These are phyloP conservation scores for Protaetia brevitarsis DNA, from an alignment of 1,140 invertebrate genomes.

Conservation along the genomic window DNA sequence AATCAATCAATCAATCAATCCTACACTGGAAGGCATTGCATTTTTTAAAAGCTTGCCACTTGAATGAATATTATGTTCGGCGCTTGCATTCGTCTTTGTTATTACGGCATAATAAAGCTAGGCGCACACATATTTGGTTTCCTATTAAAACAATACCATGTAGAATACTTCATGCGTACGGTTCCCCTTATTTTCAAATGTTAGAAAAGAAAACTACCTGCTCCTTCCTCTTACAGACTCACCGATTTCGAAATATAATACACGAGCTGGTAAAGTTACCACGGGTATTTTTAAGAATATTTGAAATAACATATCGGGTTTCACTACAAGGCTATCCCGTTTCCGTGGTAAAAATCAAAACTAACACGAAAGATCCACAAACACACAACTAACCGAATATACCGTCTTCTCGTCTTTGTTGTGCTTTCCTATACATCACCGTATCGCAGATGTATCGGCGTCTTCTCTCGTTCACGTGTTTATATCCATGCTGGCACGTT, in stretches of 20 bases:
- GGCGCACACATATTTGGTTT: no score
- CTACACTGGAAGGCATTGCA: no score
- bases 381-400: conserved; percentile 2
- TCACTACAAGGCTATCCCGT: conserved; percentile 3
- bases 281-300: conserved; percentile 10
- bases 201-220: conserved; percentile 8
- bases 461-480: background rate
- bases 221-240: background rate
- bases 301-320: conserved; percentile 24
- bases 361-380: background rate
- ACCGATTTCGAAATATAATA: conserved; percentile 18
- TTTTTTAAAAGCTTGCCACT: no score
- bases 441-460: no score
- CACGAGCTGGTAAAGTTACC: conserved; percentile 5
- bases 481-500: background rate
- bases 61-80: no score
- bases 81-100: no score
- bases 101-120: no score
- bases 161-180: background rate
- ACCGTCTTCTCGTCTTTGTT: background rate
- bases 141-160: background rate
- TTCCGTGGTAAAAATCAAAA: conserved; percentile 9
- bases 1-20: no score
- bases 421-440: no score
- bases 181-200: background rate